Conservation (phyloP, 2,113 vertebrate genomes). For the Callionymus lyra region DNA sequence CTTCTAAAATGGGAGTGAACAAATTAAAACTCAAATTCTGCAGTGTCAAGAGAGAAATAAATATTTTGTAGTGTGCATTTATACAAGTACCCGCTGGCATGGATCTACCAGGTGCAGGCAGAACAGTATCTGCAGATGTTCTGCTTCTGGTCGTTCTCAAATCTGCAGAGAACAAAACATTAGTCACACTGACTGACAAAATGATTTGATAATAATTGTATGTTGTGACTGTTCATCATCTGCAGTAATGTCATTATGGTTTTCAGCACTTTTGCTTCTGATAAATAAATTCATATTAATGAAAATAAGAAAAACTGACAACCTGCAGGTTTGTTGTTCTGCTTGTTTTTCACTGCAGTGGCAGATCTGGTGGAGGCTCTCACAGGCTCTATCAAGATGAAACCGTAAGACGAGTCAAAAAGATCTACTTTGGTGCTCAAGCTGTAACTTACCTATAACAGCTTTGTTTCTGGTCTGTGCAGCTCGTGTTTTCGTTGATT, state of each 20-base stretch:
- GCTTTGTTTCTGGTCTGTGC: conserved; percentile 11
- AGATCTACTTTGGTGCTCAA: too few species aligned
- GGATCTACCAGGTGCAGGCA: conserved; percentile 16
- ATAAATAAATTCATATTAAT: too few species aligned
- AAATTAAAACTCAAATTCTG: too few species aligned
- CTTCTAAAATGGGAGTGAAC: too few species aligned
- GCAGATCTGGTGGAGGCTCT: conserved; percentile 39
- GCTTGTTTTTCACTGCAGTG: conserved; percentile 24
- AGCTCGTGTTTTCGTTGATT: conserved; percentile 26
- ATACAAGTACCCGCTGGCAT: conserved; percentile 23
- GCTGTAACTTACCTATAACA: conserved; percentile 31
- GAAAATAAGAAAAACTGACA: too few species aligned
- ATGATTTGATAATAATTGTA: not conserved
- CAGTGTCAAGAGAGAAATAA: not conserved
- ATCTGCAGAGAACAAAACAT: conserved; percentile 2
- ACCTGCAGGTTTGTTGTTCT: conserved; percentile 38
- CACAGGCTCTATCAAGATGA: conserved; percentile 18
- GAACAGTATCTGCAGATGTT: conserved; percentile 19
- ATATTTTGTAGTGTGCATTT: not conserved
- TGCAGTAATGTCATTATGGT: too few species aligned
- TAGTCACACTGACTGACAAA: not conserved
- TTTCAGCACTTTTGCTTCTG: too few species aligned
- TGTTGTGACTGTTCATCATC: not conserved
- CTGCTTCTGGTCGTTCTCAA: conserved; percentile 38
- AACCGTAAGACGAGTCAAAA: too few species aligned